Evolutionary conservation across 2,797 vertebrate species (phyloP).

Genomic region (Schizopygopsis pylzovi): DNA sequence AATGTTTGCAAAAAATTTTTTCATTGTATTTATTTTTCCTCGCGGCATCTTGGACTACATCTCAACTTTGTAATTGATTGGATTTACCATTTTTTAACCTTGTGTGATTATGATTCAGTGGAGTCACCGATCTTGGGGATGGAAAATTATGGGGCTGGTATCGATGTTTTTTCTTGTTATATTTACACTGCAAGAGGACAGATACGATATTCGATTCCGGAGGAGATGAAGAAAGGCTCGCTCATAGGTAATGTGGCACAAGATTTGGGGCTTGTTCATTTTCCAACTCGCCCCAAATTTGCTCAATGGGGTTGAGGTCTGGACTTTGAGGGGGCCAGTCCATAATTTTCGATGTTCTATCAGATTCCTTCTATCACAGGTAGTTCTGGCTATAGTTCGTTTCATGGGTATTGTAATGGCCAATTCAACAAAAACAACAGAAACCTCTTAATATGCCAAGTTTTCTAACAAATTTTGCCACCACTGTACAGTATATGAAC

Average conservation of each 20-base stretch:
- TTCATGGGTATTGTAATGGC: no score
- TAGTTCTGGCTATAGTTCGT: no score
- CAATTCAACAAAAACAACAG: no score
- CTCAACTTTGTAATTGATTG: not conserved
- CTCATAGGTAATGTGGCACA: constrained; percentile 62
- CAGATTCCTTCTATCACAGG: no score
- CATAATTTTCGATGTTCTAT: no score
- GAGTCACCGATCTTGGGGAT: not conserved
- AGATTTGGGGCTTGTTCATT: constrained; percentile 56
- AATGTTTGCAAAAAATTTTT: not conserved
- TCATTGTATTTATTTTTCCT: not conserved
- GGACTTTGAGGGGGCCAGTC: no score
- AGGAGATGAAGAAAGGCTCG: constrained; percentile 66
- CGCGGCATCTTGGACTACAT: not conserved
- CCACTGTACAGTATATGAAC: no score
- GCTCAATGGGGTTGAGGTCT: no score
- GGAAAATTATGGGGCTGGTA: constrained; percentile 38
- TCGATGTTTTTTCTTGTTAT: not conserved
- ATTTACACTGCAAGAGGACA: constrained; percentile 52
- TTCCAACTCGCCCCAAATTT: no score
- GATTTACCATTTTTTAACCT: not conserved
- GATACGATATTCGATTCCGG: constrained; percentile 62
- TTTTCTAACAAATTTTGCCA: no score
- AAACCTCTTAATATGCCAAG: no score
- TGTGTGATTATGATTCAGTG: not conserved